A percentile compares a stretch with the other conserved stretches of the same genome.
phyloP scores from a whole-genome alignment of 2,113 vertebrate genomes.

The Scytalopus superciliaris region DNA sequence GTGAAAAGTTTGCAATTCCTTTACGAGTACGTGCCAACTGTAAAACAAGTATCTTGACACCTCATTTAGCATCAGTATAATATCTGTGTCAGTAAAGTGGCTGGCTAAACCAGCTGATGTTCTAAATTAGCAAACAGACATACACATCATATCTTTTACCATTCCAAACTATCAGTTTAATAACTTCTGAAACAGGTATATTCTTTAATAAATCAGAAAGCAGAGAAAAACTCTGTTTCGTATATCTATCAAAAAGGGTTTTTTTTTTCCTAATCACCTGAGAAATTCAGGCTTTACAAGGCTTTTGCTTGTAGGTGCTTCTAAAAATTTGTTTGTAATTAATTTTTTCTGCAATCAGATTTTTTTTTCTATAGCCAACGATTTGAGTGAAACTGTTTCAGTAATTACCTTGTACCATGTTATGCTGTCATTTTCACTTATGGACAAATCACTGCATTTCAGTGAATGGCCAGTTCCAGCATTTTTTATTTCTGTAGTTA shows the following conservation, averaged over 20 bases:
- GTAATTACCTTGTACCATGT: slow-evolving; percentile 74
- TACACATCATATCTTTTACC: background rate
- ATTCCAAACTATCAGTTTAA: background rate
- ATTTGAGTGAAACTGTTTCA: background rate
- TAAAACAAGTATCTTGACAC: background rate
- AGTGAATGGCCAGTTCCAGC: slow-evolving; percentile 52
- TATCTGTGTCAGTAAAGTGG: background rate
- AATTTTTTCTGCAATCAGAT: background rate
- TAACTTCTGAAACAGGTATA: background rate
- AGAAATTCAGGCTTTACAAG: background rate
- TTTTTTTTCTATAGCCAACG: background rate
- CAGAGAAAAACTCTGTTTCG: background rate
- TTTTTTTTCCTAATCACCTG: background rate
- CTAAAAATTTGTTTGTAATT: background rate
- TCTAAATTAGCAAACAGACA: background rate
- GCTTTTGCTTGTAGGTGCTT: background rate
- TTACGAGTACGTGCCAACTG: background rate
- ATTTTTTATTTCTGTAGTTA: slow-evolving; percentile 14
- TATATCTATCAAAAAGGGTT: background rate
- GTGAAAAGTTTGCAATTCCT: background rate
- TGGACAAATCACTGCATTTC: slow-evolving; percentile 35
- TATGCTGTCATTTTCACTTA: background rate
- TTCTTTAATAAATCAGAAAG: background rate
- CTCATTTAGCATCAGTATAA: background rate
- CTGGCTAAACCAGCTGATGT: background rate